These are phyloP conservation scores for Sinodicranocentrus sp. DNA, from an alignment of 2,888 invertebrate species.

Conservation along the genomic window DNA sequence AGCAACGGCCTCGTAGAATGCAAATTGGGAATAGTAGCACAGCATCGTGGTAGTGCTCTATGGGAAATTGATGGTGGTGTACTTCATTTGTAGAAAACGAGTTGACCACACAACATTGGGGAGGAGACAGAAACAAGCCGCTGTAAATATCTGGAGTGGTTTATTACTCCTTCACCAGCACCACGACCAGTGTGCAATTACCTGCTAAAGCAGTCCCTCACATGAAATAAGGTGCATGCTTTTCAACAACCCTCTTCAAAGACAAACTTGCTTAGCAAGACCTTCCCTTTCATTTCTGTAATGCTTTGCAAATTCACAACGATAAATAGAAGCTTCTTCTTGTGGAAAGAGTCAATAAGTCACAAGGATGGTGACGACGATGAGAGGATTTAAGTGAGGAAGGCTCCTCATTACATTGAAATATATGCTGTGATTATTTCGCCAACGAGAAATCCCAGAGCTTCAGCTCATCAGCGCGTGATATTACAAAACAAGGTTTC, in stretches of 20 bases:
- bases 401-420: conserved; percentile 16
- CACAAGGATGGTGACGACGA: conserved; percentile 16
- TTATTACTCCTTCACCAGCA: background rate
- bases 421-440: conserved; percentile 39
- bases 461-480: conserved; percentile 67
- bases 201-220: conserved; percentile 3
- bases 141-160: conserved; percentile 1
- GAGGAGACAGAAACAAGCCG: conserved; percentile 10
- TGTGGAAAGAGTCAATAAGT: conserved; percentile 38
- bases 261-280: too few relatives aligned
- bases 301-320: conserved; percentile 12
- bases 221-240: too few relatives aligned
- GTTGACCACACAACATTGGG: background rate
- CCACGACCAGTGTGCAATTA: conserved; percentile 1
- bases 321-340: background rate
- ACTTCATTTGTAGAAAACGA: background rate
- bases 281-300: conserved; percentile 49
- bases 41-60: conserved; percentile 26
- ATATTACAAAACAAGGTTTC: conserved; percentile 67
- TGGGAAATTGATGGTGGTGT: conserved; percentile 1
- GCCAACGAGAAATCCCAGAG: conserved; percentile 22
- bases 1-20: conserved; percentile 8
- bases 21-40: background rate
- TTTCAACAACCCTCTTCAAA: too few relatives aligned
- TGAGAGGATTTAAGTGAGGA: background rate